Percentiles rank a stretch among this genome's conserved stretches.
phyloP scores from a whole-genome alignment of 2,797 vertebrate species.

The Loris lydekkerianus region DNA sequence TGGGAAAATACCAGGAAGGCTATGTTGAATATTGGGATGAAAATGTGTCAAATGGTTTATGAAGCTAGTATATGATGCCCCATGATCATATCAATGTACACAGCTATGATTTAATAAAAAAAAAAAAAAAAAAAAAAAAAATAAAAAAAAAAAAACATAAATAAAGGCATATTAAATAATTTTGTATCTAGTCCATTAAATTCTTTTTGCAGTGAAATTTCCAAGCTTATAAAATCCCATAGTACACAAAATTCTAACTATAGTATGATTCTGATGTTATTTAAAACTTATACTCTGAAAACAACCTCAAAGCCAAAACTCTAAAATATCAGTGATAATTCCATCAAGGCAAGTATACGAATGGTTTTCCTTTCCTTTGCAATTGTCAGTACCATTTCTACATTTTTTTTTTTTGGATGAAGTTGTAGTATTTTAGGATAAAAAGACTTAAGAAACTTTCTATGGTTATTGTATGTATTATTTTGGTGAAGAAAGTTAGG shows the following conservation, averaged over 20 bases:
- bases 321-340: background rate
- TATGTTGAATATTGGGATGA: no score
- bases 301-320: background rate
- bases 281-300: conserved; percentile 16
- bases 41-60: no score
- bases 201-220: conserved; percentile 30
- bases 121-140: no score
- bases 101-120: no score
- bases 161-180: background rate
- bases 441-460: conserved; percentile 8
- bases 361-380: background rate
- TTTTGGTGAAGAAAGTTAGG: conserved; percentile 45
- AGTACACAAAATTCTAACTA: conserved; percentile 16
- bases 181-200: conserved; percentile 6
- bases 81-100: no score
- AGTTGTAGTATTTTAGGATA: background rate
- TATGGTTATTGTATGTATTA: background rate
- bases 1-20: no score
- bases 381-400: background rate
- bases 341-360: background rate
- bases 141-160: no score
- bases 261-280: background rate
- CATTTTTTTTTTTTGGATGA: background rate
- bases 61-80: no score
- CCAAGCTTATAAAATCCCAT: background rate